Base-by-base conservation (phyloP, 2,113 vertebrate genomes). In the Acanthochromis polyacanthus region DNA sequence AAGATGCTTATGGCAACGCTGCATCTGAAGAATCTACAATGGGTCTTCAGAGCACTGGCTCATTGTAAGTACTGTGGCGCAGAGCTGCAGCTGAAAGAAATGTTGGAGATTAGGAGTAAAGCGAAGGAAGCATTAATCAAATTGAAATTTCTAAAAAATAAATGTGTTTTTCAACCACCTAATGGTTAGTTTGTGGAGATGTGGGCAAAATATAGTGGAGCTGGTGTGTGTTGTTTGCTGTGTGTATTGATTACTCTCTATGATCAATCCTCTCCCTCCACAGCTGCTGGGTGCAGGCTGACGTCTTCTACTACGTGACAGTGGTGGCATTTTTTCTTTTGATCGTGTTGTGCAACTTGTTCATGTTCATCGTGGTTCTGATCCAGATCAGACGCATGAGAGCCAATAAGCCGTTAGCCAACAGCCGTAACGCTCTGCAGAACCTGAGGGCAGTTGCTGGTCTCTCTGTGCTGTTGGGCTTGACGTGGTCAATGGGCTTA, bases 261-360 rank as follows among this genome's bases (percentile, higher is more conserved):
- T 15, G 22, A 65, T 20, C 2, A 1, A 14, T 22, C 15, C 5
- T 77, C 32, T 56, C 6, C 30, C 12, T 70, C 10, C 14, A 61
- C 81, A 99, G 97, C 51, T 99, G 97, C 91, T 98, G 97, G 96
- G 86, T 99, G 73, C 91, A 94, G 75, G 75, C 94, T 17, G 77
- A 94, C 5, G 1, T 17, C 1, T 86, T 88, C 46, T 97, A 96
- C 88, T 97, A 96, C 63, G 82, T 94, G 83, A 95, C 95, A 0
- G 94, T 97, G 62, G 92, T 96, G 76, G 91, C 88, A 4, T 96
- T 96, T 45, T 85, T 97, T 84, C 81, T 95, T 69, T 81, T 97
- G 45, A 63, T 96, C 71, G 91, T 98, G 91, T 62, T 97, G 82
- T 84, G 59, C 1, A 98, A 98, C 88, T 20, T 94, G 40, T 74